Conservation (phyloP, 2,888 invertebrate genomes). For the Electrophaes corylata region DNA sequence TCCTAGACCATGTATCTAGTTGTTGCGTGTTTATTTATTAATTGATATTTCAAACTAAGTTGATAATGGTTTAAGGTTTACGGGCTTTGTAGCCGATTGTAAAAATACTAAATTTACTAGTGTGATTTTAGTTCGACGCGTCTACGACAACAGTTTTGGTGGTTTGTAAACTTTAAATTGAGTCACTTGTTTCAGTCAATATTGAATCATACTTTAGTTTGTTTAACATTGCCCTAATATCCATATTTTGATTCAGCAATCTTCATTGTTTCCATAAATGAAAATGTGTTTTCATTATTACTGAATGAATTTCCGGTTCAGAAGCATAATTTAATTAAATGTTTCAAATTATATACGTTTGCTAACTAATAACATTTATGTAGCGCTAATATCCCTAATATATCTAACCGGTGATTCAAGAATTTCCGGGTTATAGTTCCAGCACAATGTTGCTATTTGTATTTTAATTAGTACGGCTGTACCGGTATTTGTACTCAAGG, state of each 20-base stretch:
- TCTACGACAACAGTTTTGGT: background rate
- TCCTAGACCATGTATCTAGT: too few species aligned
- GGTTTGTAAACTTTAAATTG: background rate
- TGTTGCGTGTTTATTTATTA: too few species aligned
- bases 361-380: slow-evolving; percentile 26
- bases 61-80: too few species aligned
- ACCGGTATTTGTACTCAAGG: slow-evolving; percentile 53
- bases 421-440: slow-evolving; percentile 40
- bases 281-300: background rate
- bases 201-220: slow-evolving; percentile 16
- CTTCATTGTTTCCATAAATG: slow-evolving; percentile 7
- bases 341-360: background rate
- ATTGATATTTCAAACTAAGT: too few species aligned
- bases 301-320: background rate
- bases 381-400: slow-evolving; percentile 38
- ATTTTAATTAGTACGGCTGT: slow-evolving; percentile 63
- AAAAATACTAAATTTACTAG: too few species aligned
- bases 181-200: slow-evolving; percentile 17
- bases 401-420: slow-evolving; percentile 47
- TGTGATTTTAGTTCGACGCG: too few species aligned
- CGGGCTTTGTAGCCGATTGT: too few species aligned
- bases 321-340: background rate
- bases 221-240: background rate
- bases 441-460: slow-evolving; percentile 61
- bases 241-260: slow-evolving; percentile 4